Evolutionary conservation across 2,113 vertebrate genomes (phyloP).

Genomic region (Chrysemys picta): DNA sequence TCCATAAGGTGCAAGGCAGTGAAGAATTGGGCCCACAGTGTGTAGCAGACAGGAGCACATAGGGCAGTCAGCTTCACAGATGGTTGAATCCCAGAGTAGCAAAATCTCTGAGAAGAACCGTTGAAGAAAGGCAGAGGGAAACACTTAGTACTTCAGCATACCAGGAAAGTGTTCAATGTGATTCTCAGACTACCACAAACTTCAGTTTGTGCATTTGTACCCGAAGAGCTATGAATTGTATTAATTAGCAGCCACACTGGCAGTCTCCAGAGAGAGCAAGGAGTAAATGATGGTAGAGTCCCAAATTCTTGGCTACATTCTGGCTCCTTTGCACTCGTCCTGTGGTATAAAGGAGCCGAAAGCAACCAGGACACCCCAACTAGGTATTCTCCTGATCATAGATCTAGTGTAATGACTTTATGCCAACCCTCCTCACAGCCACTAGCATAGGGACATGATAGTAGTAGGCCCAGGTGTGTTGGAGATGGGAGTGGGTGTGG

Average conservation of each 20-base stretch:
- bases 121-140: background rate
- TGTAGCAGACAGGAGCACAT: background rate
- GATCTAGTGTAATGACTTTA: background rate
- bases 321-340: background rate
- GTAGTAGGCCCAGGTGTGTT: background rate
- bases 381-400: background rate
- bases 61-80: background rate
- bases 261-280: background rate
- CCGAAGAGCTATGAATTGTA: background rate
- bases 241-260: background rate
- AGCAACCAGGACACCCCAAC: background rate
- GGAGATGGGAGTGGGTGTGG: background rate
- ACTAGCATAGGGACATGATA: background rate
- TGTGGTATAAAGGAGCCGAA: background rate
- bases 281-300: background rate
- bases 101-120: background rate
- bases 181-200: background rate
- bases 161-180: background rate
- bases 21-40: background rate
- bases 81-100: background rate
- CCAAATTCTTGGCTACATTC: background rate
- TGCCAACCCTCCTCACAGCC: accelerated
- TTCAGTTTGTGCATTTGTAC: background rate
- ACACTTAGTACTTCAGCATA: background rate
- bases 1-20: background rate